Percentiles rank a stretch among this genome's conserved stretches.
These are phyloP conservation scores for Zaprionus davidi DNA, from an alignment of 1,140 invertebrate genomes.

Conservation along the genomic window DNA sequence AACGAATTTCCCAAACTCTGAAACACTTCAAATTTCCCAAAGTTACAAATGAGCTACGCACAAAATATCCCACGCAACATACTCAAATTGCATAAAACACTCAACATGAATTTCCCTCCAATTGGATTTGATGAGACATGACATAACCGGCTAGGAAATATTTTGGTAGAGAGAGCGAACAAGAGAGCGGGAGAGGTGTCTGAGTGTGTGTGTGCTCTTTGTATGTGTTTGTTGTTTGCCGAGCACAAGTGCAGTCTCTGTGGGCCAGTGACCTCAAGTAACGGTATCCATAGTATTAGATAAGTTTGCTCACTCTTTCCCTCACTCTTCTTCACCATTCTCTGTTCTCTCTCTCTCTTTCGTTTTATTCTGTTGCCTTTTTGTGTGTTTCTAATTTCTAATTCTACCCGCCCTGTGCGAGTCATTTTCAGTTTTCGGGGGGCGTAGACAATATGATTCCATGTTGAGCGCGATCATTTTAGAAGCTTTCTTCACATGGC, in stretches of 20 bases:
- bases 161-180: not conserved
- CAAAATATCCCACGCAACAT: constrained; percentile 5
- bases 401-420: constrained; percentile 34
- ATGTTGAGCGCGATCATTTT: constrained; percentile 25
- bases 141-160: constrained; percentile 58
- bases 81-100: constrained; percentile 50
- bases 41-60: not conserved
- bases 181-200: not conserved
- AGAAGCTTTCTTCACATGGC: constrained; percentile 23
- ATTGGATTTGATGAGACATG: constrained; percentile 55
- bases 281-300: constrained; percentile 79
- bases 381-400: constrained; percentile 17
- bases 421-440: constrained; percentile 25
- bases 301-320: constrained; percentile 48
- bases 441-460: constrained; percentile 21
- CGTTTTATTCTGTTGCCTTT: constrained; percentile 17
- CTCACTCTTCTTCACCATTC: constrained; percentile 14
- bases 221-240: constrained; percentile 29
- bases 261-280: constrained; percentile 75
- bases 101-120: constrained; percentile 48
- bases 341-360: not conserved
- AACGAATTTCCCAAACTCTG: not conserved
- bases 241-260: constrained; percentile 60
- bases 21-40: constrained; percentile 27
- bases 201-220: not conserved